These are phyloP conservation scores for Micrastur ruficollis DNA, from an alignment of 2,797 vertebrate species.

Conservation along the genomic window DNA sequence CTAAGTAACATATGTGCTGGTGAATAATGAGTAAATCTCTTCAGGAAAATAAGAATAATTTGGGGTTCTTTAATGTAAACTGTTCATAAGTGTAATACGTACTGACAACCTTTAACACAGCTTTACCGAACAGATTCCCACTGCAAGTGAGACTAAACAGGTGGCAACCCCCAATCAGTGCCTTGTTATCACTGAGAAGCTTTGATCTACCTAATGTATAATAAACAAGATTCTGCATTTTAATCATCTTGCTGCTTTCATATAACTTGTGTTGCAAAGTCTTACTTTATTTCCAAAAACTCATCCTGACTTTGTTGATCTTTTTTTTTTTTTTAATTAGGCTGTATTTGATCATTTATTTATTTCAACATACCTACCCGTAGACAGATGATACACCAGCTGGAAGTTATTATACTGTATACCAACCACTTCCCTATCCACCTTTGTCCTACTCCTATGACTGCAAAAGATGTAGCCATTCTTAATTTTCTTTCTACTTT, in stretches of 20 bases:
- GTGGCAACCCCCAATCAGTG: slow-evolving; percentile 39
- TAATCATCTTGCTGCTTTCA: slow-evolving; percentile 63
- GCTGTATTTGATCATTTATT: slow-evolving; percentile 72
- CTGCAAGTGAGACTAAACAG: slow-evolving; percentile 55
- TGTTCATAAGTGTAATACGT: neutral
- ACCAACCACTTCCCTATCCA: neutral
- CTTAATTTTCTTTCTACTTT: slow-evolving; percentile 12
- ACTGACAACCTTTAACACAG: slow-evolving; percentile 22
- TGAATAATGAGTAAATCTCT: neutral
- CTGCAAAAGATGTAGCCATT: neutral
- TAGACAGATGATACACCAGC: slow-evolving; percentile 30
- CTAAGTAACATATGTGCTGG: neutral
- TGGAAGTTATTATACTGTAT: slow-evolving; percentile 17
- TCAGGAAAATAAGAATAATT: neutral
- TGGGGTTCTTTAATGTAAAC: neutral
- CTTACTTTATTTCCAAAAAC: slow-evolving; percentile 42
- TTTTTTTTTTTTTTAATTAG: slow-evolving; percentile 20
- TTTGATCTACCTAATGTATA: slow-evolving; percentile 76
- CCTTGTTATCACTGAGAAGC: slow-evolving; percentile 48
- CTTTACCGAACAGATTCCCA: slow-evolving; percentile 55
- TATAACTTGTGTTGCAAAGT: slow-evolving; percentile 44
- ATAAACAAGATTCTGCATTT: slow-evolving; percentile 72
- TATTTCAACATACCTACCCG: slow-evolving; percentile 56
- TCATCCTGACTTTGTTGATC: slow-evolving; percentile 18
- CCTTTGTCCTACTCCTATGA: neutral